Percentiles rank a stretch among this genome's conserved stretches.
phyloP scores from a whole-genome alignment of 2,888 invertebrate species.

The Dusona sp. region DNA sequence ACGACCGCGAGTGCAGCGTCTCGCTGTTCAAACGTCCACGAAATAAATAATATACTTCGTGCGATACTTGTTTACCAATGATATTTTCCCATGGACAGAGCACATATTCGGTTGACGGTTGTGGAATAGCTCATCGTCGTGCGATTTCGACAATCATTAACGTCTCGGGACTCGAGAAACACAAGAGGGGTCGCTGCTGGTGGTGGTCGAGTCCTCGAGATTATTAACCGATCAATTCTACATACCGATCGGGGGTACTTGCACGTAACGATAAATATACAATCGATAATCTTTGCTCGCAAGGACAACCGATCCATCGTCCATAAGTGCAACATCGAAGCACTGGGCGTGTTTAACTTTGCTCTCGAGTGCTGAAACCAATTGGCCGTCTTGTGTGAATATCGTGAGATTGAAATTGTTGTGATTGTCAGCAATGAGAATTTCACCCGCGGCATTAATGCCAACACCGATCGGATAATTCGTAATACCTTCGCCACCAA shows the following conservation, averaged over 20 bases:
- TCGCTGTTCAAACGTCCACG: slow-evolving; percentile 9
- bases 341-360: slow-evolving; percentile 99
- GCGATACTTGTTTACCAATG: neutral
- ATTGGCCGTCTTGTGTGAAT: slow-evolving; percentile 98
- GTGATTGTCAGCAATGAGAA: slow-evolving; percentile 99
- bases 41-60: neutral
- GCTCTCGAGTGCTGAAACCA: slow-evolving; percentile 99
- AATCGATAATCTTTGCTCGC: slow-evolving; percentile 99
- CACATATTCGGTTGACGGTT: neutral
- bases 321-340: slow-evolving; percentile 99
- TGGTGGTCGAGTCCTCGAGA: slow-evolving; percentile 53
- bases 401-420: slow-evolving; percentile 99
- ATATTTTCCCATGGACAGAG: neutral
- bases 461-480: slow-evolving; percentile 99
- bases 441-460: slow-evolving; percentile 98
- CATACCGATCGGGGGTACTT: slow-evolving; percentile 95
- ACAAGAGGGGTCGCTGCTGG: slow-evolving; percentile 28
- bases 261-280: slow-evolving; percentile 99
- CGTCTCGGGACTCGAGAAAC: slow-evolving; percentile 11
- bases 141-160: neutral
- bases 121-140: neutral
- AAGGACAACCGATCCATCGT: slow-evolving; percentile 98
- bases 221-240: slow-evolving; percentile 82
- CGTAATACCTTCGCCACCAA: slow-evolving; percentile 99
- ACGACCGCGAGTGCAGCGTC: neutral